Evolutionary conservation across 2,888 invertebrate species (phyloP).

Genomic region (Mimumesa dahlbomi): DNA sequence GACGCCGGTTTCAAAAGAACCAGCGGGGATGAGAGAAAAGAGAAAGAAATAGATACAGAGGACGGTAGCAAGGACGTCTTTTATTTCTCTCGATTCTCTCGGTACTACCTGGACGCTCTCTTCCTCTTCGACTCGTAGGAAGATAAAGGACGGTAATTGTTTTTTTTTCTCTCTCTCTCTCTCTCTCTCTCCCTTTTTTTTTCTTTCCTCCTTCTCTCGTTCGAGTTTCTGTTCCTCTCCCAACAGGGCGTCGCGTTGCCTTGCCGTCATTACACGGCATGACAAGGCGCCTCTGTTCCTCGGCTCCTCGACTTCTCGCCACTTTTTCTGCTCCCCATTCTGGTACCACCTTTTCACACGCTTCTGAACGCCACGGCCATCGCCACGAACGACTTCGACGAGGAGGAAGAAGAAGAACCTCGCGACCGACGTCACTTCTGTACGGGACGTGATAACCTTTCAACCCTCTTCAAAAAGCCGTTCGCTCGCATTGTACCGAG

Average conservation of each 20-base stretch:
- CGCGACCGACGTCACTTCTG: constrained; percentile 36
- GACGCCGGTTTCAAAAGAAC: constrained; percentile 56
- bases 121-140: constrained; percentile 52
- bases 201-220: constrained; percentile 31
- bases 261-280: constrained; percentile 78
- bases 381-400: constrained; percentile 45
- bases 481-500: constrained; percentile 26
- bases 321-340: constrained; percentile 69
- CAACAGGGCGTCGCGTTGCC: constrained; percentile 70
- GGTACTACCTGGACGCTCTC: constrained; percentile 59
- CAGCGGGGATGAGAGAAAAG: constrained; percentile 3
- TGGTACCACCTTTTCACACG: constrained; percentile 73
- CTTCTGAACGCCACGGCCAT: constrained; percentile 55
- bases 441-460: constrained; percentile 53
- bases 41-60: constrained; percentile 38
- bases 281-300: constrained; percentile 75
- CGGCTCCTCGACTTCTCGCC: constrained; percentile 64
- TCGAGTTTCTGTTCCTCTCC: constrained; percentile 59
- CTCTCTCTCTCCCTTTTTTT: constrained; percentile 53
- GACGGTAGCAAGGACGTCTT: constrained; percentile 67
- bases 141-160: constrained; percentile 66
- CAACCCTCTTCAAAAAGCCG: constrained; percentile 55
- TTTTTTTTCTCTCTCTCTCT: constrained; percentile 44
- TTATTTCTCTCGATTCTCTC: constrained; percentile 54
- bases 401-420: constrained; percentile 46